Conservation (phyloP, 2,113 vertebrate species). For the Actinemys pallida region DNA sequence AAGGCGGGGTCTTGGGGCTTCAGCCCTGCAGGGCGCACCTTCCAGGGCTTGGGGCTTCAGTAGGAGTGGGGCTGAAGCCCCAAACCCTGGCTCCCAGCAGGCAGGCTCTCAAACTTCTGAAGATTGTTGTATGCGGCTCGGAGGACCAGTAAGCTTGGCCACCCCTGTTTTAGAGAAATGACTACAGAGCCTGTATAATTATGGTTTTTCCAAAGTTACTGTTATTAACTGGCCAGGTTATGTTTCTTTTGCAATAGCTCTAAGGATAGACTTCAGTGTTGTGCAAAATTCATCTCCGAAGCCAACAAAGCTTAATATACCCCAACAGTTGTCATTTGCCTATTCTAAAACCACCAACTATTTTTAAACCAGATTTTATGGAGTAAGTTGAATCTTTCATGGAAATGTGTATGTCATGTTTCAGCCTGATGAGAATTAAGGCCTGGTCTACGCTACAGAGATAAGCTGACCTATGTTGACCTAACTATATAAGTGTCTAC, state of each 20-base stretch:
- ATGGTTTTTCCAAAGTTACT: rapidly evolving
- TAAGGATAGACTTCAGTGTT: rapidly evolving
- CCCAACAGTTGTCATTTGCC: no score
- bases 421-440: not conserved
- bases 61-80: no score
- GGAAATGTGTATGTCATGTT: not conserved
- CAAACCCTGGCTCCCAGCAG: no score
- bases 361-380: rapidly evolving
- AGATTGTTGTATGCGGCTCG: no score
- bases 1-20: no score
- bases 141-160: no score
- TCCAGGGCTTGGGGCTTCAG: no score
- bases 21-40: no score
- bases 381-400: not conserved
- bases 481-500: not conserved
- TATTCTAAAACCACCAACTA: not conserved
- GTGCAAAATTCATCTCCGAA: not conserved
- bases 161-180: rapidly evolving
- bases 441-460: not conserved
- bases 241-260: rapidly evolving
- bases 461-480: not conserved
- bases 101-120: no score
- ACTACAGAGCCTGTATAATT: not conserved
- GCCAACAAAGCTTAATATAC: not conserved
- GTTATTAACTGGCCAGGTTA: not conserved